Base-by-base conservation (phyloP, 2,113 vertebrate genomes). In the Cheilinus undulatus region DNA sequence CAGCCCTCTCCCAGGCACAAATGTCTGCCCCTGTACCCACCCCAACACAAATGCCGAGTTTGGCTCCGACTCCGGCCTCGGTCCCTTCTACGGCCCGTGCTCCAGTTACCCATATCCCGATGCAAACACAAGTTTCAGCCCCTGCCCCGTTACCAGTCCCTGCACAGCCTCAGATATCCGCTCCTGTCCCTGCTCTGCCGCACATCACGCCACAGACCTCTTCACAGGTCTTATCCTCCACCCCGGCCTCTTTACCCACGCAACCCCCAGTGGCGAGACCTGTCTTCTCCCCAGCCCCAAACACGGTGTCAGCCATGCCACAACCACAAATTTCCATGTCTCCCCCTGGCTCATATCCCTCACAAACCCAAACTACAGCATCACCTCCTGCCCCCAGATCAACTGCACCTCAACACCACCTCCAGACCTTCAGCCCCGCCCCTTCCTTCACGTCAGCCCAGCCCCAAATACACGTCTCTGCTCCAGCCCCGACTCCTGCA, bases 1-100 rank as follows among this genome's bases (percentile, higher is more conserved):
- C 91, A 0, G n/a, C 79, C 20, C 68, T 82, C 4, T 56, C 82
- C 11, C 86, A 90, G 61, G 84, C 88, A 23, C 85, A 86, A 19
- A 88, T 86, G 83, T 19, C 68, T 0, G 77, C 82, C 4, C 85
- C 86, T 20, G 1, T 86, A n/a, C 86, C 88, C 4, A 26, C 43
- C 17, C 54, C 69, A 2, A 45, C 5, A 1, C 80, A 58, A 24
- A 73, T 67, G 64, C 60, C 74, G 4, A 50, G 48, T 48, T 34
- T 80, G 60, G 73, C 58, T 4, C 59, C 80, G 1, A 26, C 72
- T 13, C 43, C 76, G 2, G 43, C 65, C 15, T 66, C 82, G 1
- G 1, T 54, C 13, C 3, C 14, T 42, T 3, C 38, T 40, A 63
- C 82, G 1, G 1, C 54, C 13, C 19, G 5, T n/a, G 40, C 40